phyloP scores from a whole-genome alignment of 1,140 invertebrate species.

The Danaus plexippus region DNA sequence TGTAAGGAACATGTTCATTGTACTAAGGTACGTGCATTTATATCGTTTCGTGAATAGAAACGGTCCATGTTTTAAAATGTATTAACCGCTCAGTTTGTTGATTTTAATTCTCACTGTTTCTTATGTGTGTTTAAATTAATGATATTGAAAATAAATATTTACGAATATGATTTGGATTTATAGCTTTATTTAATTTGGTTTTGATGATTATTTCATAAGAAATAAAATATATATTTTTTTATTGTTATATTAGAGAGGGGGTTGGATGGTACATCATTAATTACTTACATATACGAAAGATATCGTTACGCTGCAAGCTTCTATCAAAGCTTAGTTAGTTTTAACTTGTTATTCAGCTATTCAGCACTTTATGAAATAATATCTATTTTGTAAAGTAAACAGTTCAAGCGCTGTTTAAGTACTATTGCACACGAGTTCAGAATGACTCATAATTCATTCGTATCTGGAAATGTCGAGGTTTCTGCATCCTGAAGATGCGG shows the following conservation, averaged over 20 bases:
- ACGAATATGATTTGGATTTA: background rate
- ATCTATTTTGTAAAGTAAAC: background rate
- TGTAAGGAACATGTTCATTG: conserved; percentile 50
- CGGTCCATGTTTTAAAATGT: conserved; percentile 43
- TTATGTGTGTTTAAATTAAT: background rate
- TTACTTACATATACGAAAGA: too few species aligned
- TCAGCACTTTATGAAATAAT: too few species aligned
- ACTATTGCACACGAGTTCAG: conserved; percentile 13
- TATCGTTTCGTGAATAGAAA: conserved; percentile 36
- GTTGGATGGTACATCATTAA: too few species aligned
- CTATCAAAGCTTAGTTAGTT: too few species aligned
- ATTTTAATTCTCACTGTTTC: conserved; percentile 26
- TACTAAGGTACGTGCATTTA: conserved; percentile 31
- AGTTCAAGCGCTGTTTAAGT: conserved; percentile 5
- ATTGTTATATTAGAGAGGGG: too few species aligned
- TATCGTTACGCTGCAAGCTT: too few species aligned
- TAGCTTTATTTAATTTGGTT: too few species aligned
- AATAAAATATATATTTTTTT: too few species aligned
- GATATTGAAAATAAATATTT: background rate
- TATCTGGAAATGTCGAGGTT: conserved; percentile 35
- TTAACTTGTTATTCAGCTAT: too few species aligned
- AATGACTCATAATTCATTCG: conserved; percentile 44
- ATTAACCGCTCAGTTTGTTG: conserved; percentile 39
- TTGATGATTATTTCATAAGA: too few species aligned
- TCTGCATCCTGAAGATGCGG: conserved; percentile 33